Base-by-base conservation (phyloP, 2,797 vertebrate genomes). In the Falco biarmicus region DNA sequence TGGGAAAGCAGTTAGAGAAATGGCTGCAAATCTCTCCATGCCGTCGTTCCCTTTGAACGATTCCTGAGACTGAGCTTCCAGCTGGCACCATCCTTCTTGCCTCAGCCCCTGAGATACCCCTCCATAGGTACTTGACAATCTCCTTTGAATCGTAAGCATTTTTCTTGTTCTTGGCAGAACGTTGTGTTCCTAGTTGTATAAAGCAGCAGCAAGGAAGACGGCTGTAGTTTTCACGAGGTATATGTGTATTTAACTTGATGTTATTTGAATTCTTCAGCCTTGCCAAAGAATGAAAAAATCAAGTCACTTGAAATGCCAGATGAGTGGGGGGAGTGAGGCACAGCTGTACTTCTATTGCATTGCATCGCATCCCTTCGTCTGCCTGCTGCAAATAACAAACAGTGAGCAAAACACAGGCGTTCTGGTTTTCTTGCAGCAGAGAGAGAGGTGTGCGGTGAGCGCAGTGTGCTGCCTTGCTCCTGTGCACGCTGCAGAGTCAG, bases 261-360 rank as follows among this genome's bases (percentile, higher is more conserved):
- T 45, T 70, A 50, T 11, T 41, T 18, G 31, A 57, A 26, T 61
- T 59, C 34, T 66, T 71, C 34, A 54, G 34, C 39, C 51, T 54
- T 13, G 51, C 41, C 54, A 31, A 90, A 60, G 45, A 57, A 89
- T 13, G 4, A 34, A 41, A 77, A 70, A 25, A 51, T 10, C 11
- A 63, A 76, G 16, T 80, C 32, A 20, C 10, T 68, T 43, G 13
- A 79, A 53, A 18, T 25, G 21, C 31, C 6, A 19, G 3, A 25
- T 59, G 20, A n/a, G 9, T 3, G 39, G 15, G 54, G 29, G 37
- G 34, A 65, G 18, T 6, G 25, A 69, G 32, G 16, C 28, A 8
- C 1, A 2, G 34, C 54, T 4, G 1, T 29, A 5, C 24, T 32
- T 54, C 9, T 34, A 3, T 39, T 47, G 34, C 47, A 4, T 10